A percentile compares a stretch with the other conserved stretches of the same genome.
phyloP scores from a whole-genome alignment of 2,797 vertebrate species.

The Aphelocoma californica region DNA sequence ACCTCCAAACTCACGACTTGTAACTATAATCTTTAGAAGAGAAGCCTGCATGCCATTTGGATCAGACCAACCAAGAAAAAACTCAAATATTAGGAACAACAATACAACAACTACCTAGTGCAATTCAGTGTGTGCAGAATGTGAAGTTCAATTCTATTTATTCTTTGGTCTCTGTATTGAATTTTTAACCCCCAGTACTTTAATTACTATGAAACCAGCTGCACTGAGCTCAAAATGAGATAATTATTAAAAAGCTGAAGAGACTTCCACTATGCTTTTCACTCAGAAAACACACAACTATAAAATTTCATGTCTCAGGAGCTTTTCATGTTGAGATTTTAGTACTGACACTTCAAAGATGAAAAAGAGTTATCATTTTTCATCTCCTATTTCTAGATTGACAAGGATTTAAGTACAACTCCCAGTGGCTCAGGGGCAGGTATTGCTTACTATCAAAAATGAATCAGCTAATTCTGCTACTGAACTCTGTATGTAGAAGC shows the following conservation, averaged over 20 bases:
- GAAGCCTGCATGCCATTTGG: not conserved
- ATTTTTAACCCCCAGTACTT: not conserved
- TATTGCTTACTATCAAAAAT: not conserved
- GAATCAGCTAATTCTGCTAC: not conserved
- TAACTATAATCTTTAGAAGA: not conserved
- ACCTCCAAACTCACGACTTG: not conserved
- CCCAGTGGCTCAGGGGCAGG: not conserved
- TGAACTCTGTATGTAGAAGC: not conserved
- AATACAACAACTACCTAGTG: not conserved
- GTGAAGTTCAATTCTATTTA: not conserved
- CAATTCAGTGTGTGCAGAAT: not conserved
- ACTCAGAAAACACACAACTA: not conserved
- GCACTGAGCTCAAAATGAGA: not conserved
- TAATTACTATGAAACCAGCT: not conserved
- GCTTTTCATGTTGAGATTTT: not conserved
- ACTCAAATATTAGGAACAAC: not conserved
- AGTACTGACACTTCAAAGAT: not conserved
- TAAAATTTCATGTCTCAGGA: not conserved
- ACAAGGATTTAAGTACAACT: not conserved
- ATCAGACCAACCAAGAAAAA: not conserved
- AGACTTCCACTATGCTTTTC: not conserved
- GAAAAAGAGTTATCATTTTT: not conserved
- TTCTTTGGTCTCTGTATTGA: not conserved
- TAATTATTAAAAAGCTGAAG: not conserved
- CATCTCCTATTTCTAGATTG: not conserved